Evolutionary conservation across 2,797 vertebrate species (phyloP).

Genomic region (Diceros bicornis): DNA sequence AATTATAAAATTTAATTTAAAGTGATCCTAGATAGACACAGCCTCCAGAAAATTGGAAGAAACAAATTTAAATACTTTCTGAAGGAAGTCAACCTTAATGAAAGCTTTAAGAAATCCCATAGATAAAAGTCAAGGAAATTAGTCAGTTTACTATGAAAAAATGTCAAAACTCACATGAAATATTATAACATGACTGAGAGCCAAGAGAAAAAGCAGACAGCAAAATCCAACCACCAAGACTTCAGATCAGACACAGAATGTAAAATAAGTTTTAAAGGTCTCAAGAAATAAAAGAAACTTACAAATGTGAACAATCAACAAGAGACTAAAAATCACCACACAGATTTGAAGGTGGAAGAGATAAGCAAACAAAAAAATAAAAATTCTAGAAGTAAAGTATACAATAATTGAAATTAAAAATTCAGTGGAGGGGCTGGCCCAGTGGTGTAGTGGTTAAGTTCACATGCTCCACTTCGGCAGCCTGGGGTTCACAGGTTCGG

Average conservation of each 20-base stretch:
- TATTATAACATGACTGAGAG: not conserved
- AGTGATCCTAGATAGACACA: not conserved
- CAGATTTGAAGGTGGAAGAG: not conserved
- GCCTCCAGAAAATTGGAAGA: not conserved
- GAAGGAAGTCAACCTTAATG: not conserved
- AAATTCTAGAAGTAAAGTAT: too few species aligned
- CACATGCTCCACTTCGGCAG: too few species aligned
- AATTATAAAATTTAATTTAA: not conserved
- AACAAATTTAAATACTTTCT: not conserved
- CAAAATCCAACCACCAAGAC: not conserved
- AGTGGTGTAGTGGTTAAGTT: too few species aligned
- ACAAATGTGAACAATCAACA: not conserved
- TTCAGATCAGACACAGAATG: not conserved
- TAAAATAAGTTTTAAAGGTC: not conserved
- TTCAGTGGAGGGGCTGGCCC: too few species aligned
- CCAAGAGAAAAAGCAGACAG: not conserved
- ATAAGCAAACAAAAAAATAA: not conserved
- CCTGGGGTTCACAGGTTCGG: too few species aligned
- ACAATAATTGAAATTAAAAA: too few species aligned
- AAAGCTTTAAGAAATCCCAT: not conserved
- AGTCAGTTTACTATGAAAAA: not conserved
- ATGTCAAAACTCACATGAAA: not conserved
- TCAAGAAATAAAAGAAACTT: not conserved
- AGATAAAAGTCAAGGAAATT: not conserved
- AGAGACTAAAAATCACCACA: not conserved